Conservation (phyloP, 2,113 vertebrate species). For the pig (Sus scrofa) region T2T-Sscrofa CM000826.6:135687001-135687500, state of each 20-base stretch:
- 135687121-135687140: background rate
- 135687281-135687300: background rate
- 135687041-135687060: background rate
- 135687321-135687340: background rate
- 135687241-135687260: background rate
- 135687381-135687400: background rate
- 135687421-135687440: background rate
- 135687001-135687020: background rate
- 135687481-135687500: no score
- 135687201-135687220: slow-evolving; percentile 26
- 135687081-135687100: background rate
- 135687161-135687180: slow-evolving; percentile 29
- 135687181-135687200: background rate
- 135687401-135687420: background rate
- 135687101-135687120: background rate
- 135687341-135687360: background rate
- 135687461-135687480: background rate
- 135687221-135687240: slow-evolving; percentile 18
- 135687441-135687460: background rate
- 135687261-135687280: slow-evolving; percentile 26
- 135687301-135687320: slow-evolving; percentile 25
- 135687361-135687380: slow-evolving; percentile 20
- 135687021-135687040: no score
- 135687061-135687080: background rate
- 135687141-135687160: background rate